Percentiles rank a stretch among this genome's conserved stretches.
Evolutionary conservation across 2,888 invertebrate species (phyloP).

Genomic region (Idaea straminata): DNA sequence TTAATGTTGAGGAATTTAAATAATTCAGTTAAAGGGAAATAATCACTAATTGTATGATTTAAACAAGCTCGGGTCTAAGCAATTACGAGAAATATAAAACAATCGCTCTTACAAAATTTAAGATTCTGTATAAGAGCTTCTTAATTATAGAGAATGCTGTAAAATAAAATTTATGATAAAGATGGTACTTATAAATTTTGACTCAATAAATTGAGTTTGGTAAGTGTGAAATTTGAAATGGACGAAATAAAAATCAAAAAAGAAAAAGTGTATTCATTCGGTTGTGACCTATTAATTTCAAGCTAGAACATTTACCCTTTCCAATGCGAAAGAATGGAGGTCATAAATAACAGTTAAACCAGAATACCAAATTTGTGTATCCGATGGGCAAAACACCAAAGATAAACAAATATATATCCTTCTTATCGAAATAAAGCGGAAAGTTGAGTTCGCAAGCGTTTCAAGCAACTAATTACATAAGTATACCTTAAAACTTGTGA

Average conservation of each 20-base stretch:
- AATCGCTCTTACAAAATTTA: too few species aligned
- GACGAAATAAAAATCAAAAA: conserved; percentile 30
- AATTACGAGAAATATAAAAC: too few species aligned
- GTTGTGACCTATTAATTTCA: conserved; percentile 23
- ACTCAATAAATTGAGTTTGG: too few species aligned
- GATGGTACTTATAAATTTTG: too few species aligned
- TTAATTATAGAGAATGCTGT: too few species aligned
- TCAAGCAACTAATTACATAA: conserved; percentile 38
- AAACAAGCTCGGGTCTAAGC: too few species aligned
- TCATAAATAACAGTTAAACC: conserved; percentile 22
- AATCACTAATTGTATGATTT: background rate
- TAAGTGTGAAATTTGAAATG: conserved; percentile 25
- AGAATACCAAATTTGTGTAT: conserved; percentile 10
- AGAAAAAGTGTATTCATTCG: conserved; percentile 29
- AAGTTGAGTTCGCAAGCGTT: background rate
- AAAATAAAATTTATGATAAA: too few species aligned
- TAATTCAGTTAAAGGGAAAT: background rate
- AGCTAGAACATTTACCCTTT: conserved; percentile 11
- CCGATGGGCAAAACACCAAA: conserved; percentile 18
- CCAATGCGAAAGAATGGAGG: conserved; percentile 8
- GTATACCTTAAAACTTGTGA: conserved; percentile 34
- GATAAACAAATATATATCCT: conserved; percentile 22
- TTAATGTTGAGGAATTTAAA: background rate
- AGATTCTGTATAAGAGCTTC: too few species aligned
- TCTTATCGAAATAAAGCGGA: conserved; percentile 4